Evolutionary conservation across 2,888 invertebrate genomes (phyloP).

Genomic region (Hipparchia sbordonii): DNA sequence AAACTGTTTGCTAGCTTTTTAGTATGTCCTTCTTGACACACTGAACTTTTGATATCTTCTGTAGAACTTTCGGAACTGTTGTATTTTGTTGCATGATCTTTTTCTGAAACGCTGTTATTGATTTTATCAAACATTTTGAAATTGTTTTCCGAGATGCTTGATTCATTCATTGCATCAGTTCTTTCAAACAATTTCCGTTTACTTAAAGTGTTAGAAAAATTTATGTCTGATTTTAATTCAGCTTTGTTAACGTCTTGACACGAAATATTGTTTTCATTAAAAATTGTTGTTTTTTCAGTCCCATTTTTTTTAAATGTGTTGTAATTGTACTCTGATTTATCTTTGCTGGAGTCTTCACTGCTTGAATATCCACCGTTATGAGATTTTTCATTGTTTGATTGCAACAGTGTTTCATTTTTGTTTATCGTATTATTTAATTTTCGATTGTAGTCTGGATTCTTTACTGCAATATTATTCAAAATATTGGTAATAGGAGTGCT

Average conservation of each 20-base stretch:
- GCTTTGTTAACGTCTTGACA: conserved; percentile 52
- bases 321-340: conserved; percentile 58
- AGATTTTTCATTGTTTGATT: conserved; percentile 53
- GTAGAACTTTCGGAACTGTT: conserved; percentile 42
- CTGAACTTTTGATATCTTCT: conserved; percentile 47
- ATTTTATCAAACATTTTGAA: conserved; percentile 32
- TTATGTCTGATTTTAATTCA: conserved; percentile 60
- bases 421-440: conserved; percentile 51
- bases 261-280: conserved; percentile 55
- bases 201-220: conserved; percentile 64
- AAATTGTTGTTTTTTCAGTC: conserved; percentile 58
- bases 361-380: conserved; percentile 59
- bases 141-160: conserved; percentile 38
- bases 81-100: conserved; percentile 34
- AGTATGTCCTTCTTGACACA: conserved; percentile 50
- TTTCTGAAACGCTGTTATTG: conserved; percentile 33
- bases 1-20: conserved; percentile 59
- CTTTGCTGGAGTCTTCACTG: conserved; percentile 59
- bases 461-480: conserved; percentile 43
- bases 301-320: conserved; percentile 61
- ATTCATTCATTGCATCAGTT: conserved; percentile 50
- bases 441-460: conserved; percentile 48
- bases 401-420: conserved; percentile 29
- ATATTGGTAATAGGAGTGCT: conserved; percentile 54
- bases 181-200: conserved; percentile 73